These are phyloP conservation scores for Percopsis transmontana DNA, from an alignment of 2,113 vertebrate species.

Conservation along the genomic window DNA sequence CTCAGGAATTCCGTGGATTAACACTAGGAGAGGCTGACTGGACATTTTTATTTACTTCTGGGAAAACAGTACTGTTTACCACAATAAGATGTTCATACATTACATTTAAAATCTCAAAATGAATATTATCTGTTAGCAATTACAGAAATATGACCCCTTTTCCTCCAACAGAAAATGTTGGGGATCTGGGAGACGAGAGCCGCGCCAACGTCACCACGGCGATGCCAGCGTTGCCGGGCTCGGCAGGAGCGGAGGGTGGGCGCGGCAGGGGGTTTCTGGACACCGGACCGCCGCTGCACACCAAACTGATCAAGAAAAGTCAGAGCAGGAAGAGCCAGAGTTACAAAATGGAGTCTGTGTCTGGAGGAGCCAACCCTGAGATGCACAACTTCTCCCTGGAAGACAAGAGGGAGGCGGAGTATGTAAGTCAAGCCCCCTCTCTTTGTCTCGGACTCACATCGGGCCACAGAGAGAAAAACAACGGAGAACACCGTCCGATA, in stretches of 20 bases:
- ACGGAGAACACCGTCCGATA: too few relatives aligned
- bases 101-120: neutral
- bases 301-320: constrained; percentile 87
- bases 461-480: neutral
- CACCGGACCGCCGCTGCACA: constrained; percentile 75
- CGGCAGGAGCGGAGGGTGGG: constrained; percentile 60
- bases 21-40: constrained; percentile 2
- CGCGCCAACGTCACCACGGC: constrained; percentile 56
- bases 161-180: constrained; percentile 76
- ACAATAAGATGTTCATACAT: neutral
- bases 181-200: constrained; percentile 81
- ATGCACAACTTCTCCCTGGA: constrained; percentile 93
- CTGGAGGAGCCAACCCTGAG: constrained; percentile 80
- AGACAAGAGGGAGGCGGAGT: constrained; percentile 89
- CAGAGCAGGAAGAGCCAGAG: constrained; percentile 86
- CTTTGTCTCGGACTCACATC: neutral
- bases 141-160: constrained; percentile 1
- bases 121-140: neutral
- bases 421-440: constrained; percentile 82
- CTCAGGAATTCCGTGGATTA: constrained; percentile 17
- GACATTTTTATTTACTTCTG: neutral
- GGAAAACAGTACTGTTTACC: neutral
- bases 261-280: constrained; percentile 71
- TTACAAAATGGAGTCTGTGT: constrained; percentile 87
- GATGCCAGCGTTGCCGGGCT: constrained; percentile 23